phyloP scores from a whole-genome alignment of 2,113 vertebrate species.

The Bujurquina vittata region DNA sequence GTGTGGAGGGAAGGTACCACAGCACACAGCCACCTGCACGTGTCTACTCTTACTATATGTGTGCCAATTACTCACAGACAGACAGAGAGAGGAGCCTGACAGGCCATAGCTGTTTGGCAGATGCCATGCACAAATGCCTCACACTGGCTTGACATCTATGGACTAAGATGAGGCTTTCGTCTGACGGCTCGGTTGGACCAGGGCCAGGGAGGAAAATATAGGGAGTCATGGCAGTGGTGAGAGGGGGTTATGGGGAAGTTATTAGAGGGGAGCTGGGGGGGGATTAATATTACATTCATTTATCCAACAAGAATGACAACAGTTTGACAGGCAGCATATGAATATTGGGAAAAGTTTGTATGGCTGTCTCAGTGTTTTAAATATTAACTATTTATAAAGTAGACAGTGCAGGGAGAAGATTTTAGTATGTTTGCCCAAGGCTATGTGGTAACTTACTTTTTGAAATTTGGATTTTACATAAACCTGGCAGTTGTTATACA shows the following conservation, averaged over 20 bases:
- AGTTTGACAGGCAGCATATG: conserved; percentile 58
- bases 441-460: conserved; percentile 46
- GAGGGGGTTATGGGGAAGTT: neutral
- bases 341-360: conserved; percentile 65
- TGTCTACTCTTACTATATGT: conserved; percentile 71
- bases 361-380: conserved; percentile 47
- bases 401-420: conserved; percentile 30
- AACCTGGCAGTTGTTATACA: conserved; percentile 64
- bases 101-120: conserved; percentile 78
- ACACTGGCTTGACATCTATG: conserved; percentile 57
- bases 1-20: conserved; percentile 70
- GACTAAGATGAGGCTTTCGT: conserved; percentile 57
- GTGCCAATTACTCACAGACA: conserved; percentile 82
- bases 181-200: conserved; percentile 76
- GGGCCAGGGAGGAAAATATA: conserved; percentile 70
- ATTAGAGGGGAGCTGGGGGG: conserved; percentile 22
- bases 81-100: conserved; percentile 76
- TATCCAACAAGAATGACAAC: conserved; percentile 65
- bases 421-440: conserved; percentile 53
- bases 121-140: conserved; percentile 79
- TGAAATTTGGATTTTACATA: conserved; percentile 60
- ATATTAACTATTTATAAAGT: conserved; percentile 64
- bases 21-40: conserved; percentile 75
- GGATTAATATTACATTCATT: conserved; percentile 73
- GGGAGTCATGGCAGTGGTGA: conserved; percentile 54